Evolutionary conservation across 2,797 vertebrate species (phyloP), one percentile per base, ranked within the genome.

Genomic region (Miichthys miiuy): DNA sequence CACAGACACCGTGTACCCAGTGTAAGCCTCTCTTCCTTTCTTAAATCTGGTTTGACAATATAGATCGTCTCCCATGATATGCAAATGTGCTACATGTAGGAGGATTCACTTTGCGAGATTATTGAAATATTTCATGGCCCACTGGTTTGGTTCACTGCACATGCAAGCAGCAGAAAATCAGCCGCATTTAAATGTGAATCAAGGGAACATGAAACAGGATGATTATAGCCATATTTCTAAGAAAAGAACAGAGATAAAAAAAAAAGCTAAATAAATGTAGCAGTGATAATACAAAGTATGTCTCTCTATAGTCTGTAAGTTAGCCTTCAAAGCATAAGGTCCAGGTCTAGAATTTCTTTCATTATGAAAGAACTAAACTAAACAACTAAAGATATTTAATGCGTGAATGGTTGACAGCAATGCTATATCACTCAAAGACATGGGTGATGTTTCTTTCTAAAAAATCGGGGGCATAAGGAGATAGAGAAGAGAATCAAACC

Each of bases 61-160:
- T 74, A 89, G 87, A 91, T 68, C 14, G 5, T 75, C 46, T 87
- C 65, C n/a, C n/a, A 69, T 71, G 88, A 94, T 90, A 91, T 93
- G 89, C 77, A 93, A 92, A 94, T 93, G 25, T 20, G 6, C 34
- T 23, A 51, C 71, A 82, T 61, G 82, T 77, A 80, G 75, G 84
- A 87, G 77, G 85, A 84, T 82, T 87, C 76, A 79, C 75, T 92
- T 79, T 83, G 81, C 74, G 80, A 88, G 88, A 91, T 89, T 92
- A 92, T 89, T 89, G 75, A 91, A 92, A 89, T 87, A 86, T 91
- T 92, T 86, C 81, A 87, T 18, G 23, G 79, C 42, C 18, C 54
- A 63, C 74, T 77, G 77, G 69, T 79, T 83, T 55, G 81, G 79
- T 90, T 95, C 91, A 86, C 64, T 82, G 89, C 77, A 77, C 85